Base-by-base conservation (phyloP, 2,113 vertebrate genomes). In the Oncorhynchus clarkii region DNA sequence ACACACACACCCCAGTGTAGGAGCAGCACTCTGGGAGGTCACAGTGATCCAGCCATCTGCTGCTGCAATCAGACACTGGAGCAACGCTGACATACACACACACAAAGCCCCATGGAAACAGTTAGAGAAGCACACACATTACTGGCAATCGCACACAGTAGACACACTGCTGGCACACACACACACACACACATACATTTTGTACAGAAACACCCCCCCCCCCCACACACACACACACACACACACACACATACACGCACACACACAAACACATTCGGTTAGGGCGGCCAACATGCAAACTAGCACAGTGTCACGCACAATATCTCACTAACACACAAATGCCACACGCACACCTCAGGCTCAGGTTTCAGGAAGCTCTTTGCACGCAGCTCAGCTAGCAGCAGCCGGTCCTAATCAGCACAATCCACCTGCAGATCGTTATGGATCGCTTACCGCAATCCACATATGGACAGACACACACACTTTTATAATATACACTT, bases 371-470 rank as follows among this genome's bases (percentile, higher is more conserved):
- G 91, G 92, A 92, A 92, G 90, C 89, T 88, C 88, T 92, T 93
- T 90, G 92, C 91, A 92, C 90, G 90, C 91, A 90, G 89, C 85
- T 89, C 88, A 78, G 91, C 89, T 89, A 85, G 78, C 88, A 88
- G 90, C 92, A 91, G 89, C 91, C 89, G 92, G 89, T 90, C 89
- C 88, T 92, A 93, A 91, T 91, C 91, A 92, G 89, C 89, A 82
- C 78, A 84, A 90, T 92, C 89, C 92, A 93, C 92, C 92, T 91
- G 92, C 92, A 91, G 86, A 90, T 93, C 90, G 92, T 93, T 93
- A 92, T 88, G 91, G 89, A 91, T 93, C 91, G 90, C 87, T 92
- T 92, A 90, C 89, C 84, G 87, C 87, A 86, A 89, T 84, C 74
- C 82, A 76, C 82, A 78, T 81, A 71, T 27, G 12, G 72, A 54